Conservation (phyloP, 1,140 invertebrate genomes). For the Hormaphis cornu region DNA sequence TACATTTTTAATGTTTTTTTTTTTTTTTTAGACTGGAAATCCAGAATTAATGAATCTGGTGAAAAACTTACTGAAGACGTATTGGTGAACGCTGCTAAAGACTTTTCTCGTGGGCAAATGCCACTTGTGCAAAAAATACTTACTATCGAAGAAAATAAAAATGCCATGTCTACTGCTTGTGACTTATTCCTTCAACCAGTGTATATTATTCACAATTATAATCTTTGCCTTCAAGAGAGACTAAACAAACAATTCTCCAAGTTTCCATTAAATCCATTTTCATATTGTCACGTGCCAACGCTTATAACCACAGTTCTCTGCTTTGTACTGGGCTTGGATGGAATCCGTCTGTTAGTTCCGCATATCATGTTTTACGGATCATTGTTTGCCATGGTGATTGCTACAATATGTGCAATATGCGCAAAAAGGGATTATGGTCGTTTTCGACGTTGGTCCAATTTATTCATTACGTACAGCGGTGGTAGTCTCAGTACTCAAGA, state of each 20-base stretch:
- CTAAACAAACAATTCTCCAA: conserved; percentile 25
- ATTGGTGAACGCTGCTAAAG: conserved; percentile 67
- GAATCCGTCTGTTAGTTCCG: conserved; percentile 42
- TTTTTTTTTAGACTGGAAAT: conserved; percentile 38
- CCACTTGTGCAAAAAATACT: conserved; percentile 54
- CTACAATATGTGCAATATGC: conserved; percentile 43
- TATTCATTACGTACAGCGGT: conserved; percentile 60
- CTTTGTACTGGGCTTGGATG: conserved; percentile 41
- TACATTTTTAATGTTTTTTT: neutral
- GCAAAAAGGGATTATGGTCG: conserved; percentile 39
- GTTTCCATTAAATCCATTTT: conserved; percentile 27
- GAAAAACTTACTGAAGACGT: conserved; percentile 69
- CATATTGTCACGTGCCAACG: conserved; percentile 32
- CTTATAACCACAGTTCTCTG: conserved; percentile 39
- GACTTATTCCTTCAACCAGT: conserved; percentile 46
- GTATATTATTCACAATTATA: conserved; percentile 34
- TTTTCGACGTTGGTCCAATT: conserved; percentile 55
- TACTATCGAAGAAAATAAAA: conserved; percentile 46
- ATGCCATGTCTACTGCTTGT: conserved; percentile 46
- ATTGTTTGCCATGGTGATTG: conserved; percentile 41
- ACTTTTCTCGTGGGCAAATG: conserved; percentile 66
- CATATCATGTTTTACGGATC: conserved; percentile 43
- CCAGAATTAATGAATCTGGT: conserved; percentile 46
- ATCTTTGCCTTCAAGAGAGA: conserved; percentile 17
- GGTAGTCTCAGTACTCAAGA: conserved; percentile 60